Evolutionary conservation across 2,113 vertebrate genomes (phyloP).

Genomic region (Macheiramphus alcinus): DNA sequence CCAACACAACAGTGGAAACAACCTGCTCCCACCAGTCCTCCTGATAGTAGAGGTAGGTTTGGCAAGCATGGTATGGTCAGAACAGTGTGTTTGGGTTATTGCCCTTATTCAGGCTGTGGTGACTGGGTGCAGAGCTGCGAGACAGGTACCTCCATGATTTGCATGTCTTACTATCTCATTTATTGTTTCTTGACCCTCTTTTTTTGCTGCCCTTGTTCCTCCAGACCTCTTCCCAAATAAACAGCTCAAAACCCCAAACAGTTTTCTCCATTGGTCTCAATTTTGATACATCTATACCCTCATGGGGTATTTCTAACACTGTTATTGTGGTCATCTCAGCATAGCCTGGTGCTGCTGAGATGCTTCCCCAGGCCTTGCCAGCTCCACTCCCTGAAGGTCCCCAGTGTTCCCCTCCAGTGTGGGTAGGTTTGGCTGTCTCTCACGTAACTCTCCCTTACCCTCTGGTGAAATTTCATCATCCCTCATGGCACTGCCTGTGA

Average conservation of each 20-base stretch:
- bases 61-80: not conserved
- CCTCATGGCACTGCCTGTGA: not conserved
- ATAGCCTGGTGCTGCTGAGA: not conserved
- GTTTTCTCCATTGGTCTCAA: not conserved
- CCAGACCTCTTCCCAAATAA: not conserved
- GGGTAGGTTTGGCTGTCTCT: not conserved
- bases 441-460: accelerated
- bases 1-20: not conserved
- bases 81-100: not conserved
- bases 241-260: not conserved
- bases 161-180: not conserved
- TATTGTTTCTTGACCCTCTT: not conserved
- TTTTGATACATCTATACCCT: not conserved
- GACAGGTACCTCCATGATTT: not conserved
- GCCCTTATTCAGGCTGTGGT: not conserved
- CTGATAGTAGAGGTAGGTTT: not conserved
- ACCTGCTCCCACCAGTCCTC: not conserved
- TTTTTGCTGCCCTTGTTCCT: not conserved
- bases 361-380: not conserved
- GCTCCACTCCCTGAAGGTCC: not conserved
- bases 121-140: not conserved
- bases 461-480: accelerated
- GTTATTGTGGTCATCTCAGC: not conserved
- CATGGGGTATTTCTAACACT: not conserved
- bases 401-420: accelerated